phyloP scores from a whole-genome alignment of 1,140 invertebrate species.

The Euwallacea fornicatus region DNA sequence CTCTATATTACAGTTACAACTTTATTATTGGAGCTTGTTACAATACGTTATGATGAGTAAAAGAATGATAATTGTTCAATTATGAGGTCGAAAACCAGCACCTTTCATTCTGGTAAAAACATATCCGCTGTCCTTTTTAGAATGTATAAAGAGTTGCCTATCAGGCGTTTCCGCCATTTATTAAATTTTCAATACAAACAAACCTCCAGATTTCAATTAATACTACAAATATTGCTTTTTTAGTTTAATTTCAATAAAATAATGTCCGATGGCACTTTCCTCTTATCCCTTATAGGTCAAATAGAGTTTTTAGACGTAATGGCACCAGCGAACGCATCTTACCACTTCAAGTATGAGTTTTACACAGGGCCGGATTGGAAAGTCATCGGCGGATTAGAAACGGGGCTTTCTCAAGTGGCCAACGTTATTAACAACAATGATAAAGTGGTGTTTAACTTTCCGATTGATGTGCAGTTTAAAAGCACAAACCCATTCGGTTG shows the following conservation, averaged over 20 bases:
- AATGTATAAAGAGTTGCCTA: too few species aligned
- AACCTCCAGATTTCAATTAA: too few species aligned
- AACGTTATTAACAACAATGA: slow-evolving; percentile 49
- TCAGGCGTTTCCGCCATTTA: too few species aligned
- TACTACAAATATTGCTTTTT: too few species aligned
- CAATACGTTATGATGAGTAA: too few species aligned
- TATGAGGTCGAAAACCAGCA: too few species aligned
- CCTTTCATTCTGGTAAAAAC: too few species aligned
- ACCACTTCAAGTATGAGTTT: slow-evolving; percentile 53
- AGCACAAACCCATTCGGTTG: slow-evolving; percentile 51
- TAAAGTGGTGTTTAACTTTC: slow-evolving; percentile 50
- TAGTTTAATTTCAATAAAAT: neutral
- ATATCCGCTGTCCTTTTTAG: too few species aligned
- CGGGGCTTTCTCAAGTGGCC: slow-evolving; percentile 48
- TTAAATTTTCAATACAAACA: too few species aligned
- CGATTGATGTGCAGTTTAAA: slow-evolving; percentile 49
- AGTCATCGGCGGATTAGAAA: slow-evolving; percentile 49
- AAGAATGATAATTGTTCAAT: too few species aligned
- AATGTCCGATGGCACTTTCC: slow-evolving; percentile 30
- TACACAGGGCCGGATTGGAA: slow-evolving; percentile 50
- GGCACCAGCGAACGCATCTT: slow-evolving; percentile 43
- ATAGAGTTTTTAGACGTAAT: slow-evolving; percentile 48
- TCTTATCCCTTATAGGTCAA: slow-evolving; percentile 49
- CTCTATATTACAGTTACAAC: too few species aligned
- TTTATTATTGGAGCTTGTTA: too few species aligned